Conservation (phyloP, 2,888 invertebrate genomes). For the Nemurella pictetii region DNA sequence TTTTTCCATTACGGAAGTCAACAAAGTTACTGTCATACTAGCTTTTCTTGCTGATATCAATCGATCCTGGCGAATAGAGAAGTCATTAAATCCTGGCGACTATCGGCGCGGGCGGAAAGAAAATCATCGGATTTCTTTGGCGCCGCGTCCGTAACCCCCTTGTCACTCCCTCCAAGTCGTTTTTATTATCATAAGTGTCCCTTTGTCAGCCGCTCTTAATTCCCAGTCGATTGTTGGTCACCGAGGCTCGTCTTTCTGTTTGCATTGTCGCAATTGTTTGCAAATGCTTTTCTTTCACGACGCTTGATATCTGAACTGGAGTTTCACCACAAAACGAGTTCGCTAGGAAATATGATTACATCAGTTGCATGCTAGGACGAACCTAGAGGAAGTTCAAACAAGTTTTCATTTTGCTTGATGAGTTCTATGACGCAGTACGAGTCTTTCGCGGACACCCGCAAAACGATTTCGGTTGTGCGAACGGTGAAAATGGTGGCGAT, state of each 20-base stretch:
- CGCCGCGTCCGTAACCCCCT: not conserved
- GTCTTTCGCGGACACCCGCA: too few relatives aligned
- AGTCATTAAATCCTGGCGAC: not conserved
- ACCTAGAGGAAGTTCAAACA: too few relatives aligned
- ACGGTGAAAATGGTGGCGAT: not conserved
- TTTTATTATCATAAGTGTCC: not conserved
- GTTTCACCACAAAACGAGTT: not conserved
- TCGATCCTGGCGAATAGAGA: not conserved
- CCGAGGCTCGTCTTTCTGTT: not conserved
- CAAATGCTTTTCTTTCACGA: not conserved
- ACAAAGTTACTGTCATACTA: not conserved
- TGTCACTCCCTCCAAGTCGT: not conserved
- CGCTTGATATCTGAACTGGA: not conserved
- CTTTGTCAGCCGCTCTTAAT: not conserved
- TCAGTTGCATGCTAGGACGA: too few relatives aligned
- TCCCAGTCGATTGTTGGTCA: not conserved
- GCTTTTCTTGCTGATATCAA: not conserved
- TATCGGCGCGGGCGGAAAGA: not conserved
- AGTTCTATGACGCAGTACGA: too few relatives aligned
- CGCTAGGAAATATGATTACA: too few relatives aligned
- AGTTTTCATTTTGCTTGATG: too few relatives aligned
- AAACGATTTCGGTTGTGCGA: not conserved
- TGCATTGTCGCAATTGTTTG: not conserved
- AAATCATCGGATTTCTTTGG: not conserved
- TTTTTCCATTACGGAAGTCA: not conserved